Percentiles rank a stretch among this genome's conserved stretches.
phyloP scores from a whole-genome alignment of 2,113 vertebrate species.

The Sturnira hondurensis region DNA sequence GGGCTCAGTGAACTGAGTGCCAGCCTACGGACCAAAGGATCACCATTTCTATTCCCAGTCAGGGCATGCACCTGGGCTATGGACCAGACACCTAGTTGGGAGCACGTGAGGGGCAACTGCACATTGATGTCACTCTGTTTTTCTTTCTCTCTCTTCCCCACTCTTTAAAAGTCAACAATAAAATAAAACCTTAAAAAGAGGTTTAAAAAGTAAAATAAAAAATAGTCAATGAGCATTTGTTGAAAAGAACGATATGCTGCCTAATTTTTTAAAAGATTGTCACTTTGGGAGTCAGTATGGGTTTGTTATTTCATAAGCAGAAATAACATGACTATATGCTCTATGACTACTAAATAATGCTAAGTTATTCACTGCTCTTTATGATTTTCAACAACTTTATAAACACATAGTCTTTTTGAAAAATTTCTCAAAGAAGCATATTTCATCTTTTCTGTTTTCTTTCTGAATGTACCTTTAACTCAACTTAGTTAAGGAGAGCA shows the following conservation, averaged over 20 bases:
- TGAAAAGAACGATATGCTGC: not conserved
- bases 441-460: not conserved
- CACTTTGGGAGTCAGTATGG: not conserved
- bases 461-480: not conserved
- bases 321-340: not conserved
- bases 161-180: too few relatives aligned
- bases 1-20: too few relatives aligned
- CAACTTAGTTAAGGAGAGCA: not conserved
- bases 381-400: not conserved
- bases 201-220: conserved; percentile 49
- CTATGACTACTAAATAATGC: not conserved
- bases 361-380: not conserved
- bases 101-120: too few relatives aligned
- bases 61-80: too few relatives aligned
- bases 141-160: too few relatives aligned
- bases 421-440: not conserved
- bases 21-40: too few relatives aligned
- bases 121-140: too few relatives aligned
- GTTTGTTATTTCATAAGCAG: not conserved
- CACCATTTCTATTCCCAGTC: too few relatives aligned
- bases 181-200: too few relatives aligned
- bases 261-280: not conserved
- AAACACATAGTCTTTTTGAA: not conserved
- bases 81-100: too few relatives aligned
- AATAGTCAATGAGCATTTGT: not conserved